Conservation (phyloP, 2,888 invertebrate genomes). For the Kuschelorhynchus macadamiae region DNA sequence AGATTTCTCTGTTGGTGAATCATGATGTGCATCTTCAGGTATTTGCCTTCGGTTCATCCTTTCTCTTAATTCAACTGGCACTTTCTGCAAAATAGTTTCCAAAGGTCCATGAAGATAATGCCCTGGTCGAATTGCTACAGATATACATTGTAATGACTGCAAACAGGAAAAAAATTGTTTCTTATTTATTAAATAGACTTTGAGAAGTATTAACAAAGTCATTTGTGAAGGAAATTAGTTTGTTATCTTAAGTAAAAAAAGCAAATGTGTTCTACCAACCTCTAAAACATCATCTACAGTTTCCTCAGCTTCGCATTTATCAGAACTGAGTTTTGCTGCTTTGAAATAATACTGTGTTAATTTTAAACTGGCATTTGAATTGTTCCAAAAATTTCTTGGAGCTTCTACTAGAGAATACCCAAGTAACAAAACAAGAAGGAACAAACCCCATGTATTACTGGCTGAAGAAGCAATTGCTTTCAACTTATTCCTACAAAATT, state of each 20-base stretch:
- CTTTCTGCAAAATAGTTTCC: constrained; percentile 91
- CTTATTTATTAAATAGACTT: too few relatives aligned
- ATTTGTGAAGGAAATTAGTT: too few relatives aligned
- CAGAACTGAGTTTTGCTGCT: constrained; percentile 92
- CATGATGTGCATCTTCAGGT: constrained; percentile 74
- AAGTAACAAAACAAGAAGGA: constrained; percentile 91
- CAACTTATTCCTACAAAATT: constrained; percentile 77
- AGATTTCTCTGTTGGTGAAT: constrained; percentile 85
- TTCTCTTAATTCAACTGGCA: constrained; percentile 84
- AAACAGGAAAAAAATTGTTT: too few relatives aligned
- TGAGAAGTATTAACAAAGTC: too few relatives aligned
- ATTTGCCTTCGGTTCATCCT: constrained; percentile 77
- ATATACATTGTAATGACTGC: constrained; percentile 88
- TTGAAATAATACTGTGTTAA: constrained; percentile 92
- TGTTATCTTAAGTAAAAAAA: too few relatives aligned
- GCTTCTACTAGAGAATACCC: constrained; percentile 98
- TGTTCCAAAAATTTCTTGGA: constrained; percentile 91
- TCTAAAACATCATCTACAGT: constrained; percentile 95
- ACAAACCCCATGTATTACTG: constrained; percentile 99
- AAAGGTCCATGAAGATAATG: constrained; percentile 85
- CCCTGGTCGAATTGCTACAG: constrained; percentile 81
- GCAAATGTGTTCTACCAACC: constrained; percentile 75
- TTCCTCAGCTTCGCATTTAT: constrained; percentile 98
- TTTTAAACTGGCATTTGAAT: constrained; percentile 87
- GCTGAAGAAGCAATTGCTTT: constrained; percentile 98